Base-by-base conservation (phyloP, 2,888 invertebrate species). In the Leptarthrus brevirostris region DNA sequence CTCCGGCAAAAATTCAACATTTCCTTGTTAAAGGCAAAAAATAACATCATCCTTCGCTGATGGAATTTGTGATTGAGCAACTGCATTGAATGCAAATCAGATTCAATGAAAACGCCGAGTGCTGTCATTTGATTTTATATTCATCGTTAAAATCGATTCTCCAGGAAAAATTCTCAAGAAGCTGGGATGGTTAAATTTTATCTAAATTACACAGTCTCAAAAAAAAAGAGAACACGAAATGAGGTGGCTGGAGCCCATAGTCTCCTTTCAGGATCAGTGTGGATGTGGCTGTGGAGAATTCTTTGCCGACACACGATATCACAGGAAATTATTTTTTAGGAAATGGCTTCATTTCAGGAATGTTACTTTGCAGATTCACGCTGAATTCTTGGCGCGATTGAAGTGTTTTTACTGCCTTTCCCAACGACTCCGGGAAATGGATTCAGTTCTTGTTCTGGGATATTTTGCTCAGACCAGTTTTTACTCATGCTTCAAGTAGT, bases 71-170 rank as follows among this genome's bases (percentile, higher is more conserved):
- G 61, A 61, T 61, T 61, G 61, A 61, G 61, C 61, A 61, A 61
- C 61, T 61, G 61, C 61, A 61, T 61, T 61, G 61, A 61, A 61
- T 61, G 61, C 61, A 61, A 61, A 61, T 61, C 61, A 61, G 61
- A 61, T 61, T 36, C 61, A 40, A 61, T 61, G 61, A 61, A 61
- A 61, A 36, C 36, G 18, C 20, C 61, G 18, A 36, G 36, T 40
- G 61, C 61, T 36, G 34, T 36, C 61, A 61, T 61, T 61, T 61
- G 61, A 61, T 61, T 61, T 61, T 61, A 61, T 61, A 61, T 61
- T 61, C 61, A 61, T 61, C 61, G 61, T 61, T 61, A 61, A 61
- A 61, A 61, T 61, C 61, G 61, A 61, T 61, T 61, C 61, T 12
- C 40, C 22, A 14, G 61, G 61, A 40, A 36, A 40, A 61, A 18